A percentile compares a stretch with the other conserved stretches of the same genome.
Evolutionary conservation across 1,140 invertebrate genomes (phyloP).

Genomic region (Tetragnatha versicolor): DNA sequence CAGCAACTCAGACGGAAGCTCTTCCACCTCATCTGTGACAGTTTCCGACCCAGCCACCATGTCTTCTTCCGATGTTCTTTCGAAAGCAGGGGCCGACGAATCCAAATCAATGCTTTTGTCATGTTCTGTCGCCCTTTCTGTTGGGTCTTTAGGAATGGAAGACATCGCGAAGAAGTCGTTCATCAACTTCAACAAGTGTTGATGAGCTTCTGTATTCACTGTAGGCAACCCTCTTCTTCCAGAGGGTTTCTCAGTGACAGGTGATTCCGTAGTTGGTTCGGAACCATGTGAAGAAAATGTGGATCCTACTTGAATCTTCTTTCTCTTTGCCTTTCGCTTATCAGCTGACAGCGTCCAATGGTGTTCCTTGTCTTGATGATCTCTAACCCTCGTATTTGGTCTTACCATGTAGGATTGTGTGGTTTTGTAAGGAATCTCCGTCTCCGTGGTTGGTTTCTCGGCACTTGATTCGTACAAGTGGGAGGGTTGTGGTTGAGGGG

Average conservation of each 20-base stretch:
- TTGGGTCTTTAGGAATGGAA: neutral
- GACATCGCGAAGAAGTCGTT: constrained; percentile 49
- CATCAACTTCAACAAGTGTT: constrained; percentile 45
- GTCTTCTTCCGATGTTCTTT: constrained; percentile 37
- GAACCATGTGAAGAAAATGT: constrained; percentile 6
- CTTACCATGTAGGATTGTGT: constrained; percentile 13
- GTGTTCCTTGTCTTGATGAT: neutral
- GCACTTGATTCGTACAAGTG: neutral
- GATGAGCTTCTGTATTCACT: constrained; percentile 10
- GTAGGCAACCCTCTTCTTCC: neutral
- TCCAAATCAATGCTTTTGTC: neutral
- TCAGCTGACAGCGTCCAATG: constrained; percentile 17
- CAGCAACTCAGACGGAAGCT: constrained; percentile 29
- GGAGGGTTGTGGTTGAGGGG: neutral
- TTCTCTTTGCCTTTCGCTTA: neutral
- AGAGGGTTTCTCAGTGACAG: neutral
- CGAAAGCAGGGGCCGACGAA: neutral
- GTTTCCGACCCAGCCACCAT: constrained; percentile 30
- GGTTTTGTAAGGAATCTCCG: constrained; percentile 7
- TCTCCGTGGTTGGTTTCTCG: neutral
- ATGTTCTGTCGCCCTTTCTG: neutral
- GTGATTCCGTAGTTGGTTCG: neutral
- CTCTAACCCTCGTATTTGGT: neutral
- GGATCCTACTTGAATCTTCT: constrained; percentile 33
- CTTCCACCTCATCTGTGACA: constrained; percentile 19